Percentiles rank a stretch among this genome's conserved stretches.
Evolutionary conservation across 2,797 vertebrate species (phyloP).

Genomic region (Microctenopoma steveboyesi): DNA sequence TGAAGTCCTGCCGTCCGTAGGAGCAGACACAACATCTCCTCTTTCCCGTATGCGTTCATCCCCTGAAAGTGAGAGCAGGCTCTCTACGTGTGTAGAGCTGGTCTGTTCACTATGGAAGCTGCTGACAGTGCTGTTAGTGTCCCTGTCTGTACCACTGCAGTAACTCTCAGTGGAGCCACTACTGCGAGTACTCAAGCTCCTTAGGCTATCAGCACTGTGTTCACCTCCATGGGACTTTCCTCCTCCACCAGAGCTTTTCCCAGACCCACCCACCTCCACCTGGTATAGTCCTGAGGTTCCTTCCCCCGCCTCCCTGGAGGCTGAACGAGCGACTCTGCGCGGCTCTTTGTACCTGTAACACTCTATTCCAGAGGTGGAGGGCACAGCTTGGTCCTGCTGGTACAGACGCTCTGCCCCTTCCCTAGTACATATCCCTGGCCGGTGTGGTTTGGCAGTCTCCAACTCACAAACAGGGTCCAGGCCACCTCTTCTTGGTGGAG

Average conservation of each 20-base stretch:
- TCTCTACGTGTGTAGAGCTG: conserved; percentile 96
- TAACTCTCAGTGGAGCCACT: conserved; percentile 98
- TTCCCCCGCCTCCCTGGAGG: conserved; percentile 81
- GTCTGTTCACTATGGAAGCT: conserved; percentile 97
- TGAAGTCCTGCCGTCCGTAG: conserved; percentile 65
- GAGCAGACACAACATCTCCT: conserved; percentile 67
- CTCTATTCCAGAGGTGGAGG: conserved; percentile 80
- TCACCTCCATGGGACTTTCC: conserved; percentile 87
- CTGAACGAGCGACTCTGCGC: conserved; percentile 69
- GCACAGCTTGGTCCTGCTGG: conserved; percentile 82
- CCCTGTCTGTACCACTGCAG: conserved; percentile 95
- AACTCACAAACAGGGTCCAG: conserved; percentile 96
- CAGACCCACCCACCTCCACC: conserved; percentile 73
- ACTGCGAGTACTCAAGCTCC: conserved; percentile 95
- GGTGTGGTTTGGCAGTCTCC: conserved; percentile 88
- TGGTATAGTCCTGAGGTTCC: conserved; percentile 90
- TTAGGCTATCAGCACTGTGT: conserved; percentile 92
- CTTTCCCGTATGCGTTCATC: conserved; percentile 83
- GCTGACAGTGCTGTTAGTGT: conserved; percentile 97
- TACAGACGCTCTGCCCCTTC: conserved; percentile 63
- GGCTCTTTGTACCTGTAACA: conserved; percentile 74
- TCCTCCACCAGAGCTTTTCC: conserved; percentile 80
- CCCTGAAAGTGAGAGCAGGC: conserved; percentile 90
- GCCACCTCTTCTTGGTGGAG: conserved; percentile 89
- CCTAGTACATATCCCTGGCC: conserved; percentile 62